Evolutionary conservation across 2,888 invertebrate species (phyloP), one percentile per base, ranked within the genome.

Genomic region (Meteorus colon): DNA sequence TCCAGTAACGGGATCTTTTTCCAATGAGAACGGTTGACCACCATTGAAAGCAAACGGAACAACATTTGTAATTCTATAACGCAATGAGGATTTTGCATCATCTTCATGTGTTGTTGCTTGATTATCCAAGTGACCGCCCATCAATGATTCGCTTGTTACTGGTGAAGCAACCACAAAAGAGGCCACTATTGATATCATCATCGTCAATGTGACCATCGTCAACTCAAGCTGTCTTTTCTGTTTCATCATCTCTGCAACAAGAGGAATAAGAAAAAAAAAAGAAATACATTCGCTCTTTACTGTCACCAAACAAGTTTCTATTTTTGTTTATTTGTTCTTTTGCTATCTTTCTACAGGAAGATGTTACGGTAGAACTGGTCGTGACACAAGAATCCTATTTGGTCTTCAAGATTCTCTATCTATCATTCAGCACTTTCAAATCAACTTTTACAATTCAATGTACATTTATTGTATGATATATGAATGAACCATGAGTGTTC

Each of bases 11-110:
- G 94, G 94, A 88, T 94, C 94, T 82, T 93, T 93, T 79, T 93
- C 93, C 6, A 94, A 90, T 75, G 94, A 94, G 84, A 94, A 94
- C 0, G 94, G 94, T 83, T 93, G 93, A 19, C 94, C 94, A 77
- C 93, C 92, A 84, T 94, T 94, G 85, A 94, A 93, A 34, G 89
- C 88, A 78, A 86, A 89, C 29, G 89, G 86, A 74, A 84, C 87
- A 4, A 78, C 37, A 3, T 63, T 72, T 31, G 87, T 86, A 27
- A 88, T 78, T 71, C 86, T 85, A 78, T 87, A 88, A 79, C 87
- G 86, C 16, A 83, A 82, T n/a, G 81, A 78, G 8, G 81, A 81
- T 59, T 55, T 19, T 12, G 59, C 62, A 19, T 70, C 68, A 4
- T 65, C 73, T 37, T 5, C 59, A 65, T 68, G 62, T 31, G 69